Evolutionary conservation across 2,113 vertebrate genomes (phyloP).

Genomic region (Numenius arquata): DNA sequence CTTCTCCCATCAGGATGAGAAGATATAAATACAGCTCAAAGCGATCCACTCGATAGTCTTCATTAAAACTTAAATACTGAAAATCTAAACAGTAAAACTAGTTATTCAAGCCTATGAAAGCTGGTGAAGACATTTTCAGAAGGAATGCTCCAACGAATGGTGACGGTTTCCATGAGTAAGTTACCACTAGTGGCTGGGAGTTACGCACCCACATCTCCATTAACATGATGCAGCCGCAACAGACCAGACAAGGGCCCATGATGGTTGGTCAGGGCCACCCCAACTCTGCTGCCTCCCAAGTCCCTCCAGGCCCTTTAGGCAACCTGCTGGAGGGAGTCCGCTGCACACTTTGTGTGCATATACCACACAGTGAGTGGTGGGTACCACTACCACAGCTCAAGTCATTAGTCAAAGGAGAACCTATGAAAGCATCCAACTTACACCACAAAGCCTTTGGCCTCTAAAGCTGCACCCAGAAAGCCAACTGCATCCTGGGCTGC

Average conservation of each 20-base stretch:
- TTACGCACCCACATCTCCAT: background rate
- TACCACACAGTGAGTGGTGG: background rate
- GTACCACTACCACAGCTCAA: background rate
- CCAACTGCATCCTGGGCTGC: no score
- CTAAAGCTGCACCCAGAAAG: background rate
- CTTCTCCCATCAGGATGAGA: background rate
- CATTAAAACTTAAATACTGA: background rate
- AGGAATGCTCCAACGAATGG: background rate
- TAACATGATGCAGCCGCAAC: background rate
- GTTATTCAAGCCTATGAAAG: background rate
- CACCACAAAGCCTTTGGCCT: rapidly evolving
- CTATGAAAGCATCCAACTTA: background rate
- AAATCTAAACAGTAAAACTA: background rate
- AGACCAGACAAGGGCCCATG: background rate
- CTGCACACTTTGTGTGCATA: background rate
- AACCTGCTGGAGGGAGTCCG: background rate
- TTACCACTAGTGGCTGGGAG: background rate
- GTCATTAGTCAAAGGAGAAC: background rate
- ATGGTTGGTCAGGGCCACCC: background rate
- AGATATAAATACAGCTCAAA: background rate
- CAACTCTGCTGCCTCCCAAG: background rate
- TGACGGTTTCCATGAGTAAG: background rate
- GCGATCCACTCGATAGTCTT: background rate
- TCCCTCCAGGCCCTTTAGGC: background rate
- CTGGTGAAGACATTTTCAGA: background rate